These are phyloP conservation scores for Anas bahamensis DNA, from an alignment of 2,797 vertebrate species.

Conservation along the genomic window DNA sequence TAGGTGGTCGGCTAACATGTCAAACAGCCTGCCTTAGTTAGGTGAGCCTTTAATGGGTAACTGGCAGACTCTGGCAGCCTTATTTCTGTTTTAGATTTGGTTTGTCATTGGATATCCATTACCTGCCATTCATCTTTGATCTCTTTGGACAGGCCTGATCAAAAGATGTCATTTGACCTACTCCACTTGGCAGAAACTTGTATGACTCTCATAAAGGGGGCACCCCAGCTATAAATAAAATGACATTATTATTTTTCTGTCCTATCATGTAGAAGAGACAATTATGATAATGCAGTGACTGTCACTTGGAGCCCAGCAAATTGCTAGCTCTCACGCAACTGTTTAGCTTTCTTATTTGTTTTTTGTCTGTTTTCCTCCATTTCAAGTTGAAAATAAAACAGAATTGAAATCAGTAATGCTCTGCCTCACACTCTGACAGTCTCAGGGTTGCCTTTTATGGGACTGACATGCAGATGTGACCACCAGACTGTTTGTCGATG, in stretches of 20 bases:
- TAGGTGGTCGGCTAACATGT: conserved; percentile 90
- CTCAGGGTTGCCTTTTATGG: conserved; percentile 74
- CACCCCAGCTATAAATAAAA: conserved; percentile 98
- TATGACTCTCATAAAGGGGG: conserved; percentile 96
- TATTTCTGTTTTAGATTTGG: conserved; percentile 99
- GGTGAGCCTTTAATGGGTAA: conserved; percentile 97
- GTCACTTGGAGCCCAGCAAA: conserved; percentile 89
- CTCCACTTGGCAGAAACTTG: conserved; percentile 97
- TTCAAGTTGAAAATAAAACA: conserved; percentile 87
- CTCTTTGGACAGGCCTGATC: conserved; percentile 99
- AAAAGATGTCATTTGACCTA: conserved; percentile 99
- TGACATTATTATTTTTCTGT: conserved; percentile 99
- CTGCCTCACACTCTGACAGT: conserved; percentile 80
- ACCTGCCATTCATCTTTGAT: conserved; percentile 99
- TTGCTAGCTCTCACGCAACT: conserved; percentile 89
- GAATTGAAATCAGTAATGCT: conserved; percentile 87
- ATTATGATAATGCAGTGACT: conserved; percentile 99
- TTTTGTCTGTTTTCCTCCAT: conserved; percentile 86
- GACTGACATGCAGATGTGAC: conserved; percentile 80
- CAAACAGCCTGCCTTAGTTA: conserved; percentile 91
- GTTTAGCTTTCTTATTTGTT: conserved; percentile 89
- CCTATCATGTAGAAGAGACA: conserved; percentile 98
- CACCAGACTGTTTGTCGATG: conserved; percentile 73
- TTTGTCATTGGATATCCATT: conserved; percentile 97
- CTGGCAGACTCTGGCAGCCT: conserved; percentile 98